Evolutionary conservation across 2,888 invertebrate genomes (phyloP).

Genomic region (Amphipoea oculea): DNA sequence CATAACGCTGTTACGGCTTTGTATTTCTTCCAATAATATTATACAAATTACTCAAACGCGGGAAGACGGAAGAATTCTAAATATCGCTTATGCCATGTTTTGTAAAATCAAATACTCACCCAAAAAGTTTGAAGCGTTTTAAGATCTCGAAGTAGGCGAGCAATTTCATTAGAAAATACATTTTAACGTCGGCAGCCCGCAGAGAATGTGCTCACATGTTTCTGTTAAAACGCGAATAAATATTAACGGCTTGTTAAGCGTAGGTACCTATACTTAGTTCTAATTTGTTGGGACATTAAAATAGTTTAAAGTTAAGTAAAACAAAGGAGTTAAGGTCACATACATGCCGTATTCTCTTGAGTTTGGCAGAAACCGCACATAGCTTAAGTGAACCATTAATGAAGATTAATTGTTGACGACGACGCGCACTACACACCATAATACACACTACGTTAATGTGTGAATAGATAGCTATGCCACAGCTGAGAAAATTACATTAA

Average conservation of each 20-base stretch:
- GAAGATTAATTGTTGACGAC: constrained; percentile 87
- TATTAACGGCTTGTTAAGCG: constrained; percentile 62
- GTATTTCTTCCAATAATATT: constrained; percentile 52
- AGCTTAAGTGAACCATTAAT: constrained; percentile 85
- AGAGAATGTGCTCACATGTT: constrained; percentile 28
- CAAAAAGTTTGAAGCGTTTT: constrained; percentile 31
- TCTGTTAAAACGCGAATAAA: constrained; percentile 47
- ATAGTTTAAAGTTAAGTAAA: constrained; percentile 73
- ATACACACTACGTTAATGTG: constrained; percentile 60
- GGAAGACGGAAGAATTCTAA: constrained; percentile 37
- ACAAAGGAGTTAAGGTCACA: constrained; percentile 72
- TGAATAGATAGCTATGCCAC: constrained; percentile 57
- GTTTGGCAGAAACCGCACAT: constrained; percentile 82
- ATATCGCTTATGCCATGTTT: constrained; percentile 29
- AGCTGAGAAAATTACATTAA: constrained; percentile 63
- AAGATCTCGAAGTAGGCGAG: constrained; percentile 28
- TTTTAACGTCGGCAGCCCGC: constrained; percentile 25
- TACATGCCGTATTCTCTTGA: constrained; percentile 73
- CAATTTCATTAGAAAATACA: constrained; percentile 34
- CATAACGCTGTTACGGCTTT: constrained; percentile 57
- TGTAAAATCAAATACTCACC: constrained; percentile 20
- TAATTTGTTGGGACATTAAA: constrained; percentile 74
- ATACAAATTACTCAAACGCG: constrained; percentile 52
- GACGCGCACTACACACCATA: constrained; percentile 74
- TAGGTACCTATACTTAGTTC: constrained; percentile 58